Evolutionary conservation across 92 coral and sea anemone genomes (phyloP), one percentile per base, ranked within the genome.

Genomic region (Paragorgia papillata): DNA sequence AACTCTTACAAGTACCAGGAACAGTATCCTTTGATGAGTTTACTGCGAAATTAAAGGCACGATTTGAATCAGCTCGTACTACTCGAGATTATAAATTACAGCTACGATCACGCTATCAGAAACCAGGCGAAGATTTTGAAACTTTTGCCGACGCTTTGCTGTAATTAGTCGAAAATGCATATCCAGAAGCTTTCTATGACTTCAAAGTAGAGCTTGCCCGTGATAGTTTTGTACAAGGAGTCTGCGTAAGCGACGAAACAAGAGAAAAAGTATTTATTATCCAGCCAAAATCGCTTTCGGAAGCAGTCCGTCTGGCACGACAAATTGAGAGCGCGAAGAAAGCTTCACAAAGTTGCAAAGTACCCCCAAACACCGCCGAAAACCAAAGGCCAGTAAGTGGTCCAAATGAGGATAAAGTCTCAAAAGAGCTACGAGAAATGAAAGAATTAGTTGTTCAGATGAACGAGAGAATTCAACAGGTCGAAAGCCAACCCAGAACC

Each of bases 131-230:
- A 46, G 79, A 73, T 59, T 53, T 78, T n/a, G 81, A 87, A 12
- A 61, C 55, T 20, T 83, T 79, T 48, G 80, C 91, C 37, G 82
- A 87, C 28, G 57, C 26, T 28, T 24, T 86, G 24, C 20, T 76
- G 77, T 81, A 86, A 31, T 58, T 86, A 65, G 79, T 43, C 13
- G 85, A 86, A 49, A 86, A 86, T 79, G 85, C 85, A 26, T 79
- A 83, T 57, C 91, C 85, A 32, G 80, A 87, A 51, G 85, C 63
- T 30, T 88, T 49, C 9, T 79, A 54, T 34, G 44, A 31, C 14
- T 75, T 87, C 60, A 79, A 83, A 57, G 80, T 53, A 20, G 83
- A 83, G 61, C 54, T 84, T 28, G 75, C 88, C 19, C 60, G 79
- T 40, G 88, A 76, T 62, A 60, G 70, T 14, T 82, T 61, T 32